Evolutionary conservation across 2,113 vertebrate species (phyloP).

Genomic region (Mesitornis unicolor): DNA sequence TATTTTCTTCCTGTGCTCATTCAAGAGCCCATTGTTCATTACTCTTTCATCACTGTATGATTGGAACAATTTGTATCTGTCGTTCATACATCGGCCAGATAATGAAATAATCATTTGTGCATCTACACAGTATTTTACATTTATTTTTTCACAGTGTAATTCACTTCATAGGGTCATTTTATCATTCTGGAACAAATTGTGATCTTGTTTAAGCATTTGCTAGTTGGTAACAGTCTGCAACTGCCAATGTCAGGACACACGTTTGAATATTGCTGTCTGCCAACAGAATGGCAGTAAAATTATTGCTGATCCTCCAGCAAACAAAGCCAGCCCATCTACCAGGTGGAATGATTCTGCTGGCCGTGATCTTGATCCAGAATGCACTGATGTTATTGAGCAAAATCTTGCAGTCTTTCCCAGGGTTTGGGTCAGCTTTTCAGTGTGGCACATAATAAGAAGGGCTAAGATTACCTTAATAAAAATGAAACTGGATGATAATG

Average conservation of each 20-base stretch:
- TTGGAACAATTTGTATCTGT: conserved; percentile 82
- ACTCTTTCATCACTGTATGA: conserved; percentile 77
- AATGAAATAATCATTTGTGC: conserved; percentile 81
- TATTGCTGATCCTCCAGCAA: neutral
- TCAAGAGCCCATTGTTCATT: conserved; percentile 78
- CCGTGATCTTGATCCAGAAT: neutral
- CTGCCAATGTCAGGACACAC: conserved; percentile 1
- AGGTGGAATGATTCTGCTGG: neutral
- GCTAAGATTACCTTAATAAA: conserved; percentile 50
- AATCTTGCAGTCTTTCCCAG: neutral
- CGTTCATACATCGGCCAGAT: conserved; percentile 74
- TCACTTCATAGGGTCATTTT: conserved; percentile 68
- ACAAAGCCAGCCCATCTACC: neutral
- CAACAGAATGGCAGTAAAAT: neutral
- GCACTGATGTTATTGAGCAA: neutral
- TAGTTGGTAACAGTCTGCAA: neutral
- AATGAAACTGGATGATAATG: conserved; percentile 8
- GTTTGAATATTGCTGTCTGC: neutral
- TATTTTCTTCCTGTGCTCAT: conserved; percentile 78
- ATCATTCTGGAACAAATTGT: conserved; percentile 68
- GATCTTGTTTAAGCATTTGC: conserved; percentile 54
- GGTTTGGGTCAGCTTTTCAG: neutral
- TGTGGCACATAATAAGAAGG: neutral
- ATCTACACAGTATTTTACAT: conserved; percentile 73
- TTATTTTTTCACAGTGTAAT: conserved; percentile 72